Base-by-base conservation (phyloP, 2,888 invertebrate genomes). In the Platycheirus rosarum region DNA sequence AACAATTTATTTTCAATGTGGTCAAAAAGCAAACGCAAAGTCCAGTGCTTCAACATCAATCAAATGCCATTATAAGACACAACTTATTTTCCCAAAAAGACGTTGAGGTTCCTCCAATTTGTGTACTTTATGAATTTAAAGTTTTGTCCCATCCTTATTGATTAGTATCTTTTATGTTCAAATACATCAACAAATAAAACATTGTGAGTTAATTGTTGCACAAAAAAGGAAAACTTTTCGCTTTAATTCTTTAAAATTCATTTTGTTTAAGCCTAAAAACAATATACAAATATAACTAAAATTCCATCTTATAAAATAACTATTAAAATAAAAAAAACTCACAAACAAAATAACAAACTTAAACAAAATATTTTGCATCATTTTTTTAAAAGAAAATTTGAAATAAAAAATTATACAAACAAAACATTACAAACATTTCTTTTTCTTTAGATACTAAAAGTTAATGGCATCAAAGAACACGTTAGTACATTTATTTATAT, bases 391-490 rank as follows among this genome's bases (percentile, higher is more conserved):
- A 51, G 26, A 29, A 68, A 16, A 26, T 53, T 29, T 14, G 26
- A 29, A 44, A 18, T 46, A 14, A 35, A 44, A 65, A 60, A 62
- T 44, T 60, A 69, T 80, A 75, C 57, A 60, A 65, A 35, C 37
- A 53, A 46, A 66, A 26, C n/a, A n/a, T n/a, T n/a, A n/a, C n/a
- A 35, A 8, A 46, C 13, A 48, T n/a, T 14, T 48, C 63, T 35
- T 23, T 48, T 55, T 51, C 8, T 60, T 46, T 76, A 76, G 46
- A 68, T 78, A 68, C 66, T n/a, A n/a, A n/a, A 80, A 71, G 51
- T 42, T 80, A 76, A 80, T 80, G 80, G 80, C 80, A 80, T 80
- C 79, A 79, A 75, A 79, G 79, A 79, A 79, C 79, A 79, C 79
- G 79, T 75, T 53, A 68, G 66, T 8, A 57, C 69, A 75, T 79